These are phyloP conservation scores for Marcusenius ussheri DNA, from an alignment of 2,113 vertebrate genomes.

Conservation along the genomic window DNA sequence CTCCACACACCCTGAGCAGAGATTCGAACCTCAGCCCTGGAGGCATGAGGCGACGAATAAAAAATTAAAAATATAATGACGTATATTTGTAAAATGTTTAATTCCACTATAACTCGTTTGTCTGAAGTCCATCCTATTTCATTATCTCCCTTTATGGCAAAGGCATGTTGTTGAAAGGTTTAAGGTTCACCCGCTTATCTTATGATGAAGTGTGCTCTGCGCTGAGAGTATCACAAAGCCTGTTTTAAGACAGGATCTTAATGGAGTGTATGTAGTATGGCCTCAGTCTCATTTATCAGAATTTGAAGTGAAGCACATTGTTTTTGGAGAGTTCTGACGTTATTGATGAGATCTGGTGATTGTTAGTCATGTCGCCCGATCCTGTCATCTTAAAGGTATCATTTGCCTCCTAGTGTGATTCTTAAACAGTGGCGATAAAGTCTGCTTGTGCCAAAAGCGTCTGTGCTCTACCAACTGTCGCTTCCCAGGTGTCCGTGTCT, in stretches of 20 bases:
- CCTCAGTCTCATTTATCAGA: constrained; percentile 1
- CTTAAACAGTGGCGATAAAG: not conserved
- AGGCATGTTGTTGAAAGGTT: not conserved
- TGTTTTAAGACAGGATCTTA: not conserved
- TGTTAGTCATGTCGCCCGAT: not conserved
- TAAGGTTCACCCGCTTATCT: not conserved
- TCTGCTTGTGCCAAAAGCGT: not conserved
- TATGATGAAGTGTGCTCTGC: not conserved
- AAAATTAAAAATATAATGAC: not conserved
- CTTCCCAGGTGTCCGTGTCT: not conserved
- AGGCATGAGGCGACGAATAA: not conserved
- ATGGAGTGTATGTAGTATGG: not conserved
- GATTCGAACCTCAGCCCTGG: not conserved
- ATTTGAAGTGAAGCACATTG: not conserved
- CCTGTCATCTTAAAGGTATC: too few species aligned
- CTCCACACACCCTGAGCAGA: not conserved
- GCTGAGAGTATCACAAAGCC: not conserved
- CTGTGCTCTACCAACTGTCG: not conserved
- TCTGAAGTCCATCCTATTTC: not conserved
- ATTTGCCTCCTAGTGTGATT: not conserved
- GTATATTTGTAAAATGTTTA: not conserved
- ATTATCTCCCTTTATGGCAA: not conserved
- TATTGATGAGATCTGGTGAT: not conserved
- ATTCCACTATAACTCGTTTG: not conserved
- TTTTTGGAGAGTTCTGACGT: not conserved